These are phyloP conservation scores for Smittia aterrima DNA, from an alignment of 2,888 invertebrate species.

Conservation along the genomic window DNA sequence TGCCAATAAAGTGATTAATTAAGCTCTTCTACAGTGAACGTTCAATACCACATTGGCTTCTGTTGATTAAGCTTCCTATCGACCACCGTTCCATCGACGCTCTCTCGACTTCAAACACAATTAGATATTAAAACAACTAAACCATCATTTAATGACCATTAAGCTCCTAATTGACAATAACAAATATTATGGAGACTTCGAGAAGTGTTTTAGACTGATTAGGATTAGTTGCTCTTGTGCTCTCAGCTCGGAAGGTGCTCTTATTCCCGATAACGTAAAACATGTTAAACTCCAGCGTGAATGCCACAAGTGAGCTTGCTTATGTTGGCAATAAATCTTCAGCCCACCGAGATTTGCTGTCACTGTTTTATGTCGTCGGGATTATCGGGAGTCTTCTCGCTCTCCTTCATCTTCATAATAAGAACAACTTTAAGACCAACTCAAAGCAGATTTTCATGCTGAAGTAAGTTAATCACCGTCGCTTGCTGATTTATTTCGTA, in stretches of 20 bases:
- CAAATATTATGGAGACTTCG: not conserved
- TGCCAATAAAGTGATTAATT: constrained; percentile 11
- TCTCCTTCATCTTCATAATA: constrained; percentile 68
- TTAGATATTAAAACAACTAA: not conserved
- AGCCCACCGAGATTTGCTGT: not conserved
- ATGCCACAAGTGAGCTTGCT: not conserved
- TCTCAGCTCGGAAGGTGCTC: not conserved
- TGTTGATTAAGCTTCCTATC: too few species aligned
- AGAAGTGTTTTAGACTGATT: not conserved
- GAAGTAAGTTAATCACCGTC: constrained; percentile 47
- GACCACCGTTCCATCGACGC: not conserved
- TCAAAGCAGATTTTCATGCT: constrained; percentile 75
- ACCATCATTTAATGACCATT: not conserved
- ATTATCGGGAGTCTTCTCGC: constrained; percentile 75
- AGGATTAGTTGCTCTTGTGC: constrained; percentile 30
- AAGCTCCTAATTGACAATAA: not conserved
- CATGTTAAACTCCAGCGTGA: not conserved
- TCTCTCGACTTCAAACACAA: not conserved
- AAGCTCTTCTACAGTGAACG: not conserved
- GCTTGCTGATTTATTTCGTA: not conserved
- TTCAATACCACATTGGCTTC: not conserved
- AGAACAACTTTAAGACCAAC: constrained; percentile 69
- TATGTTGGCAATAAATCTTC: not conserved
- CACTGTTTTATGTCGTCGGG: constrained; percentile 62
- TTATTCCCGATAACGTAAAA: not conserved